phyloP scores from a whole-genome alignment of 1,140 invertebrate species.

The Atta texana region DNA sequence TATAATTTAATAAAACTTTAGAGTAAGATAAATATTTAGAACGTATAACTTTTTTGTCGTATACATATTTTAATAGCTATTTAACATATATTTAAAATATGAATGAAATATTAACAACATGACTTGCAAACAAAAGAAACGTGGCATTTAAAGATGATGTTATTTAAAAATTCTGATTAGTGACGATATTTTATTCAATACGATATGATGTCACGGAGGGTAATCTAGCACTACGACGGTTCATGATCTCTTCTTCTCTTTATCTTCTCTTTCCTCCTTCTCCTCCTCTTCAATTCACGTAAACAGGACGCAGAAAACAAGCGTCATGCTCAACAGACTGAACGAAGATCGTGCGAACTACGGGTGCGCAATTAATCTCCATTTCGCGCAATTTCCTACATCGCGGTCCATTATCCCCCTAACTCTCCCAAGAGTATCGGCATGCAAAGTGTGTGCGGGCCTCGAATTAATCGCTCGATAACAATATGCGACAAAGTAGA shows the following conservation, averaged over 20 bases:
- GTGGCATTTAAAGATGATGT: background rate
- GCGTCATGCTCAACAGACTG: background rate
- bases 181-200: background rate
- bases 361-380: conserved; percentile 32
- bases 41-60: background rate
- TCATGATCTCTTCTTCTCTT: background rate
- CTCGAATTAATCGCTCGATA: conserved; percentile 53
- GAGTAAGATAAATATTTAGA: background rate
- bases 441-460: background rate
- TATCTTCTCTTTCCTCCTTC: background rate
- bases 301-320: conserved; percentile 43
- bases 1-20: background rate
- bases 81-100: background rate
- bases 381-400: conserved; percentile 45
- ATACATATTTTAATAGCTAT: background rate
- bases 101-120: background rate
- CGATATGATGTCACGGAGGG: background rate
- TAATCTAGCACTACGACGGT: background rate
- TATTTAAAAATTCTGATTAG: background rate
- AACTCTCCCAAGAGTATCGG: background rate
- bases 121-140: background rate
- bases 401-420: conserved; percentile 19
- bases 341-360: conserved; percentile 19
- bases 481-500: conserved; percentile 20
- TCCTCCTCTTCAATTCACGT: background rate